Conservation (phyloP, 92 coral and sea anemone species). For the Palythoa heliodiscus region DNA sequence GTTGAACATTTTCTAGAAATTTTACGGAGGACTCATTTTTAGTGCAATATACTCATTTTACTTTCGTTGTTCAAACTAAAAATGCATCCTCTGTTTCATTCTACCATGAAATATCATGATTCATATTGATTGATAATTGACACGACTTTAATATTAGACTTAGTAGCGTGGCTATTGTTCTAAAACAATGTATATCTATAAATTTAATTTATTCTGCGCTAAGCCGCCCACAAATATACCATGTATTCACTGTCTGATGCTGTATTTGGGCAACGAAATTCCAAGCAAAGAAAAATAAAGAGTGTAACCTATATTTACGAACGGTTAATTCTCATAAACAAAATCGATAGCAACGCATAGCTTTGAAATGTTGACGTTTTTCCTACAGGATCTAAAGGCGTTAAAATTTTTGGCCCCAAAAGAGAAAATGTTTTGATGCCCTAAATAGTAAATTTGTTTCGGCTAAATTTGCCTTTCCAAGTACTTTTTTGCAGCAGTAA, state of each 20-base stretch:
- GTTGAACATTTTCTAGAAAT: neutral
- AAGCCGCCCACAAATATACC: neutral
- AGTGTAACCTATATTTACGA: too few species aligned
- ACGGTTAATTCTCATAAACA: too few species aligned
- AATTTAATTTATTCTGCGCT: neutral
- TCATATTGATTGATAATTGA: neutral
- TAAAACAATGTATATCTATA: neutral
- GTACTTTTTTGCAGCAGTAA: too few species aligned
- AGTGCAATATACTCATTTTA: neutral
- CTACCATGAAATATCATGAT: neutral
- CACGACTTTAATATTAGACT: neutral
- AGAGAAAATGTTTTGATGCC: too few species aligned
- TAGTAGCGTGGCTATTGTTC: neutral
- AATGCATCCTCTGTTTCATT: neutral
- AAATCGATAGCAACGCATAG: too few species aligned
- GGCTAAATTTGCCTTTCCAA: too few species aligned
- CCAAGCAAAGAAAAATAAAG: neutral
- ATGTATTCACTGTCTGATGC: neutral
- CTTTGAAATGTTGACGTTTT: too few species aligned
- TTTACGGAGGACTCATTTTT: neutral
- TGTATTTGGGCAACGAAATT: constrained; percentile 17
- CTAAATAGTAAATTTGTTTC: too few species aligned
- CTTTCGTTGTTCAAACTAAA: neutral
- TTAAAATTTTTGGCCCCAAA: too few species aligned
- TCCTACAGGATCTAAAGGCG: too few species aligned